Evolutionary conservation across 2,888 invertebrate genomes (phyloP).

Genomic region (Parnassius glacialis): DNA sequence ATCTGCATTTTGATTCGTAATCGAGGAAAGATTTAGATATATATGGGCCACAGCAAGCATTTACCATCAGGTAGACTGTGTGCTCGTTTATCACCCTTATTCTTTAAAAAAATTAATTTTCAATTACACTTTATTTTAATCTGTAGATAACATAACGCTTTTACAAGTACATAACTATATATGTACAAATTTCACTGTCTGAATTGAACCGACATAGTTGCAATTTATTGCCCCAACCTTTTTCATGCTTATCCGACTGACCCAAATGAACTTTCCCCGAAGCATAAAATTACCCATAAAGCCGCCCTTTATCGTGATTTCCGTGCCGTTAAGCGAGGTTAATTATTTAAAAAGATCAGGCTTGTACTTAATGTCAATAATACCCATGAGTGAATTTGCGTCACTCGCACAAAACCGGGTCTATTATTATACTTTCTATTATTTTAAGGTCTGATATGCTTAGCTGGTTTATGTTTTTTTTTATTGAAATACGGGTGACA

Average conservation of each 20-base stretch:
- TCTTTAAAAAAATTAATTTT: too few species aligned
- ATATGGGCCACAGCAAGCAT: too few species aligned
- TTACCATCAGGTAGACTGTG: too few species aligned
- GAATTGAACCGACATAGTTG: not conserved
- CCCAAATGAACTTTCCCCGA: slow-evolving; percentile 20
- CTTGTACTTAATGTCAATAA: slow-evolving; percentile 13
- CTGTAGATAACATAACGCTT: too few species aligned
- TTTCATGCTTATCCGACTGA: slow-evolving; percentile 18
- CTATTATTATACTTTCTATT: too few species aligned
- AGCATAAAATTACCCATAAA: slow-evolving; percentile 26
- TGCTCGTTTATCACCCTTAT: too few species aligned
- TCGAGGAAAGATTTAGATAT: too few species aligned
- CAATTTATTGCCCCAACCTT: slow-evolving; percentile 12
- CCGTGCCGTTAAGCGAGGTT: slow-evolving; percentile 21
- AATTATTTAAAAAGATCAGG: slow-evolving; percentile 23
- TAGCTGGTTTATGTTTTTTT: too few species aligned
- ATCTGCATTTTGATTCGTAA: too few species aligned
- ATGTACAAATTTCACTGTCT: slow-evolving; percentile 2
- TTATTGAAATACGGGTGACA: too few species aligned
- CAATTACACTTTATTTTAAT: too few species aligned
- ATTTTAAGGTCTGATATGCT: too few species aligned
- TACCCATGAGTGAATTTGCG: not conserved
- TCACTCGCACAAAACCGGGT: not conserved
- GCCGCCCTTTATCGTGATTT: slow-evolving; percentile 22
- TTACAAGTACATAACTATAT: not conserved